Conservation (phyloP, 2,797 vertebrate species). For the Sebastes flavidus region DNA sequence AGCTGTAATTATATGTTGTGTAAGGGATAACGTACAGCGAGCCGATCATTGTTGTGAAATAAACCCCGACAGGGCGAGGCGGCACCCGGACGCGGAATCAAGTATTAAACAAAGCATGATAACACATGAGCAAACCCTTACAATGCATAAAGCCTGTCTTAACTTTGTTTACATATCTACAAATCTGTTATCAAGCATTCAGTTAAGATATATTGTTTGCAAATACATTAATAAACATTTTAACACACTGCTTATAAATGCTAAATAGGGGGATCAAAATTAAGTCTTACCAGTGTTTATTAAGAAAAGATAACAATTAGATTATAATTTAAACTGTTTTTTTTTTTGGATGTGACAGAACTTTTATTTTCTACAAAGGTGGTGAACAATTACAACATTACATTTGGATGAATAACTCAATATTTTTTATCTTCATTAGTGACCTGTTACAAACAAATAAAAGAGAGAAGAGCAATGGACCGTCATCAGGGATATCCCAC, state of each 20-base stretch:
- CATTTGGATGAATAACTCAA: not conserved
- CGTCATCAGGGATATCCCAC: constrained; percentile 28
- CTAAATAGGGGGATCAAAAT: too few species aligned
- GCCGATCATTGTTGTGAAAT: too few species aligned
- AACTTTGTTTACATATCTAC: too few species aligned
- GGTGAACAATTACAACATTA: not conserved
- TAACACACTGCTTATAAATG: too few species aligned
- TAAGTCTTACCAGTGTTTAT: too few species aligned
- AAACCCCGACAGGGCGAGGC: too few species aligned
- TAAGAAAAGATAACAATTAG: not conserved
- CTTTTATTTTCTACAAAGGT: not conserved
- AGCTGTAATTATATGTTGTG: not conserved
- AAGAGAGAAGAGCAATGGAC: not conserved
- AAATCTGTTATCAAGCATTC: too few species aligned
- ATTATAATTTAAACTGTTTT: not conserved
- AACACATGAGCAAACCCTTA: not conserved
- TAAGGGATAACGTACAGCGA: too few species aligned
- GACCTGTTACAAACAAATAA: not conserved
- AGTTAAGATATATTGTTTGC: not conserved
- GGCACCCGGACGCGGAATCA: too few species aligned
- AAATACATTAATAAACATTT: not conserved
- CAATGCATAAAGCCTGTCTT: too few species aligned
- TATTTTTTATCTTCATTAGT: not conserved
- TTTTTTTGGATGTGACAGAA: not conserved
- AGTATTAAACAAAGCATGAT: not conserved